Evolutionary conservation across 2,888 invertebrate species (phyloP).

Genomic region (Serrognathus titanus): DNA sequence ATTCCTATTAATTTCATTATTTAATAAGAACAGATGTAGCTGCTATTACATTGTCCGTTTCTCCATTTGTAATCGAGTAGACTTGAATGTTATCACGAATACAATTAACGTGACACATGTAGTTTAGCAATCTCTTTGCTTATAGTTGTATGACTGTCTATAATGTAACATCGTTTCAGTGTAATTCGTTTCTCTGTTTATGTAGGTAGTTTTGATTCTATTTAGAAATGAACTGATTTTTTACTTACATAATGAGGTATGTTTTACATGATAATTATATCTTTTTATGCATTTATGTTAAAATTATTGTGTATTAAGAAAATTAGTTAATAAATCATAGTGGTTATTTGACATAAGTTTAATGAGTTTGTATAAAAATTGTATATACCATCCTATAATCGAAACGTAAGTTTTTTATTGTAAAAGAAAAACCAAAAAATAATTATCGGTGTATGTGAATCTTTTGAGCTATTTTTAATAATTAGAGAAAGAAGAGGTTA

Average conservation of each 20-base stretch:
- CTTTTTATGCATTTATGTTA: conserved; percentile 16
- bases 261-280: conserved; percentile 11
- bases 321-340: conserved; percentile 14
- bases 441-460: no score
- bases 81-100: neutral
- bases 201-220: conserved; percentile 23
- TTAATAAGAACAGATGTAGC: conserved; percentile 8
- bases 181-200: conserved; percentile 19
- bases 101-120: conserved; percentile 15
- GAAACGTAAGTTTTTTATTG: no score
- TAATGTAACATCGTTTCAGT: conserved; percentile 9
- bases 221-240: conserved; percentile 32
- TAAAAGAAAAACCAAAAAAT: no score
- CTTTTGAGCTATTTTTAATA: no score
- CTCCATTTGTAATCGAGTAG: conserved; percentile 1
- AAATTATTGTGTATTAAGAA: conserved; percentile 4
- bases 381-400: no score
- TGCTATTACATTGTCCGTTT: conserved; percentile 13
- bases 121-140: conserved; percentile 17
- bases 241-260: conserved; percentile 21
- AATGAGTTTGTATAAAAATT: no score
- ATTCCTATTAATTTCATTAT: conserved; percentile 15
- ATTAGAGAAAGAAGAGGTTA: no score
- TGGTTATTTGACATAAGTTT: conserved; percentile 13
- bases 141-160: conserved; percentile 13